phyloP scores from a whole-genome alignment of 2,888 invertebrate genomes.

The Chesias legatella region DNA sequence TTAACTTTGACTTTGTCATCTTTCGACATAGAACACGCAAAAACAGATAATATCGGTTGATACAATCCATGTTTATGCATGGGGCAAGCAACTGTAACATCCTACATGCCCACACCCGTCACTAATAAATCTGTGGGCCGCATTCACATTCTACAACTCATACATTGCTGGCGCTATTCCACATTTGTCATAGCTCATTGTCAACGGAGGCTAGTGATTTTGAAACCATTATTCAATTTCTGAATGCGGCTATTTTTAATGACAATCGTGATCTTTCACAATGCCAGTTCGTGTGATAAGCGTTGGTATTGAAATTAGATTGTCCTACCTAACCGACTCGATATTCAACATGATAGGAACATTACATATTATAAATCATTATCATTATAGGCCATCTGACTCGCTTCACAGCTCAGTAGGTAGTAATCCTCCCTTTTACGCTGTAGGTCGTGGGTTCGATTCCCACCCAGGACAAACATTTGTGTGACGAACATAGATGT shows the following conservation, averaged over 20 bases:
- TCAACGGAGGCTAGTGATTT: slow-evolving; percentile 8
- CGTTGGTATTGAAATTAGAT: no score
- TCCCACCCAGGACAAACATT: no score
- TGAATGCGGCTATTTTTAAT: slow-evolving; percentile 4
- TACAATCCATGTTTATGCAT: slow-evolving; percentile 16
- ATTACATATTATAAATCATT: no score
- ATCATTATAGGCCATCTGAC: no score
- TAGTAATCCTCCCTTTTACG: no score
- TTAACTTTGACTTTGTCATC: no score
- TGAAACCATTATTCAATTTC: slow-evolving; percentile 3
- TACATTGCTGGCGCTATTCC: slow-evolving; percentile 7
- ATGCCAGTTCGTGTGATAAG: not conserved
- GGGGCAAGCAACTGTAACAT: slow-evolving; percentile 24
- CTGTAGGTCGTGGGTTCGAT: no score
- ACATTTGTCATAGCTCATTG: slow-evolving; percentile 17
- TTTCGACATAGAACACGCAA: slow-evolving; percentile 5
- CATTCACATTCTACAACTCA: slow-evolving; percentile 4
- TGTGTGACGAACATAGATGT: no score
- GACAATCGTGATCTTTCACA: slow-evolving; percentile 7
- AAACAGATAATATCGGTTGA: no score
- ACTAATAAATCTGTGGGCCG: slow-evolving; percentile 20
- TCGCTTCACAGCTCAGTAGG: no score
- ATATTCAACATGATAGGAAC: no score
- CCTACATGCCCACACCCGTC: slow-evolving; percentile 24
- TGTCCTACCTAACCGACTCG: no score